A percentile compares a stretch with the other conserved stretches of the same genome.
phyloP scores from a whole-genome alignment of 2,888 invertebrate species.

The Stomorhina lunata region DNA sequence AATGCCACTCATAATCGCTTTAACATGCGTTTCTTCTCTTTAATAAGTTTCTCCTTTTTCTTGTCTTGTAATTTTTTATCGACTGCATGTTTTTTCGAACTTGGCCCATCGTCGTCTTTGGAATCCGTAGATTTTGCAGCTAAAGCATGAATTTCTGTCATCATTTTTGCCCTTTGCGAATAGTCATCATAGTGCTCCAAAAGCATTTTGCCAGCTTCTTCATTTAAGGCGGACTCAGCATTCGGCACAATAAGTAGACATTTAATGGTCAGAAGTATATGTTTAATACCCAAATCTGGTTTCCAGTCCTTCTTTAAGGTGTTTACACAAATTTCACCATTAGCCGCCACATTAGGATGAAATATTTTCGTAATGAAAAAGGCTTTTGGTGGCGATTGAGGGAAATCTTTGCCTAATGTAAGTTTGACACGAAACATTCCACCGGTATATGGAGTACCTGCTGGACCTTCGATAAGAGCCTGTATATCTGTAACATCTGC shows the following conservation, averaged over 20 bases:
- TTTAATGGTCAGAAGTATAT: constrained; percentile 94
- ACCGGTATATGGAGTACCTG: constrained; percentile 94
- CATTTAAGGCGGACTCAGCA: constrained; percentile 97
- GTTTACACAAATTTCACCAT: constrained; percentile 98
- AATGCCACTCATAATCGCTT: constrained; percentile 88
- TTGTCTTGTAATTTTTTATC: constrained; percentile 88
- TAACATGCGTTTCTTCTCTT: constrained; percentile 91
- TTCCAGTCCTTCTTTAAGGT: constrained; percentile 98
- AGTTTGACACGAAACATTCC: constrained; percentile 95
- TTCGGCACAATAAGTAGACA: constrained; percentile 98
- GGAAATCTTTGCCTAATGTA: constrained; percentile 95
- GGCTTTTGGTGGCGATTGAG: constrained; percentile 94
- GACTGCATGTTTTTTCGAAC: constrained; percentile 92
- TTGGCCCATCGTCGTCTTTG: constrained; percentile 84
- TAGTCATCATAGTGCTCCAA: constrained; percentile 96
- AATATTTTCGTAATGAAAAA: constrained; percentile 97
- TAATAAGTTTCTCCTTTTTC: constrained; percentile 85
- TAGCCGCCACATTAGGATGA: constrained; percentile 96
- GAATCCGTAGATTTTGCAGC: constrained; percentile 80
- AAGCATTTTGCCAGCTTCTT: constrained; percentile 96
- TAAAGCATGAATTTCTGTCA: constrained; percentile 94
- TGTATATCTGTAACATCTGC: constrained; percentile 96
- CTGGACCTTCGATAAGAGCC: constrained; percentile 95
- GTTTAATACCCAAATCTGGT: constrained; percentile 95
- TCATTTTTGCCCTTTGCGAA: constrained; percentile 92